Base-by-base conservation (phyloP, 2,888 invertebrate species). In the Lathronympha strigana region DNA sequence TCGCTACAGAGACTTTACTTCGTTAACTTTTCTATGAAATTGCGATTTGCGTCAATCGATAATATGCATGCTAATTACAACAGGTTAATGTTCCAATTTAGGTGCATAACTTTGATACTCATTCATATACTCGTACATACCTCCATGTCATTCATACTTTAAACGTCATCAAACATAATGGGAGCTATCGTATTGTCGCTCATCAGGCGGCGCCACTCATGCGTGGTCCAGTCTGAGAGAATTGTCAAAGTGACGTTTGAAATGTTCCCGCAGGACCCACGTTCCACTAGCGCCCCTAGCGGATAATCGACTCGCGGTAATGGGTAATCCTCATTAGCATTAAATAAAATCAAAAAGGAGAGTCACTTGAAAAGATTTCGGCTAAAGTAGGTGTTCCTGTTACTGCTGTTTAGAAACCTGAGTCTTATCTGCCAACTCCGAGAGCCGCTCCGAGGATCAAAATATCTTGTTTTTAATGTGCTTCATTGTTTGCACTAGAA, bases 401-500 rank as follows among this genome's bases (percentile, higher is more conserved):
- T 43, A 28, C 19, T 15, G 15, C 2, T 19, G 28, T 55, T 47
- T 78, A 71, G 68, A 69, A 66, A 63, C 62, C 67, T 66, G 74
- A 74, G 68, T 72, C 74, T 77, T 81, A 81, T 83, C 81, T 77
- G 58, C 13, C 17, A 57, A 69, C 68, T 67, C 67, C 68, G 69
- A 76, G 69, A 74, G 69, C 73, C 69, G 75, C 71, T 69, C 61
- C 69, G 69, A 77, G 77, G 81, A 84, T 81, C 76, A 77, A 80
- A 82, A 76, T 76, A 78, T 79, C 76, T 80, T 82, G 81, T 81
- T 81, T 78, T 83, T 77, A 76, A 73, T 79, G 79, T 75, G 75
- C 75, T 75, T 78, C 76, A 78, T 76, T 89, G 88, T 90, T 88
- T 90, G 77, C 76, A 78, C 75, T 76, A 75, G 68, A 81, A 79